Percentiles rank a stretch among this genome's conserved stretches.
These are phyloP conservation scores for Spea multiplicata DNA, from an alignment of 2,113 vertebrate genomes.

Conservation along the genomic window DNA sequence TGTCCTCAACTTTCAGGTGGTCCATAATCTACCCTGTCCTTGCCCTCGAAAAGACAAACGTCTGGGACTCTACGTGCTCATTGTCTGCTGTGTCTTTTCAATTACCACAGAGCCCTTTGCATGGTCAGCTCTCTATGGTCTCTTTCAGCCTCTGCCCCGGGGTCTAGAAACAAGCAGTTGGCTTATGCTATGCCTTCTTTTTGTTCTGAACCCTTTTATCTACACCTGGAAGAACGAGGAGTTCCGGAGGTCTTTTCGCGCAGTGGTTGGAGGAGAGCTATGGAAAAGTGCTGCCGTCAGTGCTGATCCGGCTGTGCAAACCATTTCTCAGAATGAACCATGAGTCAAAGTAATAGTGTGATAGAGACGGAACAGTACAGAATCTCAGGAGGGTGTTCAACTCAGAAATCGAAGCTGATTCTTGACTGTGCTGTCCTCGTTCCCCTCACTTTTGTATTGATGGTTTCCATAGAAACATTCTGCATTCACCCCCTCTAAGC, in stretches of 20 bases:
- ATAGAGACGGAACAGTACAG: background rate
- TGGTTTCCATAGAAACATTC: conserved; percentile 40
- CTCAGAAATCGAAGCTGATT: conserved; percentile 33
- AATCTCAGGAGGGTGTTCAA: conserved; percentile 17
- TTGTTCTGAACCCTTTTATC: conserved; percentile 78
- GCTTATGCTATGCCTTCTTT: conserved; percentile 77
- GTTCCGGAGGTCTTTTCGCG: conserved; percentile 76
- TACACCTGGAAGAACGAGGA: conserved; percentile 88
- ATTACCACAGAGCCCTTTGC: conserved; percentile 77
- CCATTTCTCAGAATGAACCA: conserved; percentile 56
- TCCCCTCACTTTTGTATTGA: conserved; percentile 43
- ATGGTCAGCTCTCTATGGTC: conserved; percentile 72
- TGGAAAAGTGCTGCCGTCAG: conserved; percentile 48
- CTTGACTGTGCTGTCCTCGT: conserved; percentile 22
- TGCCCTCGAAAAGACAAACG: conserved; percentile 69
- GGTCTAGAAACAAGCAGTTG: conserved; percentile 72
- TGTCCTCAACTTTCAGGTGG: conserved; percentile 82
- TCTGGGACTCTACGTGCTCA: conserved; percentile 75
- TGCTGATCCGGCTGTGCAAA: conserved; percentile 52
- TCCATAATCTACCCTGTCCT: conserved; percentile 76
- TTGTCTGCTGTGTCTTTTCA: conserved; percentile 77
- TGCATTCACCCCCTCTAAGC: conserved; percentile 15
- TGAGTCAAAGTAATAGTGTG: conserved; percentile 4
- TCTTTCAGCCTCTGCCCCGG: conserved; percentile 70
- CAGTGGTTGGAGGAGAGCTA: conserved; percentile 64